A percentile compares a stretch with the other conserved stretches of the same genome.
These are phyloP conservation scores for Sesamia nonagrioides DNA, from an alignment of 1,140 invertebrate genomes.

Conservation along the genomic window DNA sequence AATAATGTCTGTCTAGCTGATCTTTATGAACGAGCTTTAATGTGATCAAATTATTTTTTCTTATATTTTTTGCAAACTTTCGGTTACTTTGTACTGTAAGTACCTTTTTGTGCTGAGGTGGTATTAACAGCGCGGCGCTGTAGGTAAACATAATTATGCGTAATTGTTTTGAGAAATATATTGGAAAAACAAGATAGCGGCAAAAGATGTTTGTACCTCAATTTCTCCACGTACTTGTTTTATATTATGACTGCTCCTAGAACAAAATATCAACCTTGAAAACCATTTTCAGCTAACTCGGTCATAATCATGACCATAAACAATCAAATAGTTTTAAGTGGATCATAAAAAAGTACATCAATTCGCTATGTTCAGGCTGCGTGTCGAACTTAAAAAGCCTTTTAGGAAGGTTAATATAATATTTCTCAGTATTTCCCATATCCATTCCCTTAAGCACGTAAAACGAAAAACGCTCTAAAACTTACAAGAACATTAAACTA, in stretches of 20 bases:
- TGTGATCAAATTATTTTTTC: too few relatives aligned
- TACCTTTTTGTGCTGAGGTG: too few relatives aligned
- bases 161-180: too few relatives aligned
- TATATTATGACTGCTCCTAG: too few relatives aligned
- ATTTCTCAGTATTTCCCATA: conserved; percentile 18
- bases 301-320: conserved; percentile 17
- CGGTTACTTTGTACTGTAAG: too few relatives aligned
- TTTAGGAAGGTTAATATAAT: conserved; percentile 8
- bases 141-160: too few relatives aligned
- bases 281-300: not conserved
- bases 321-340: not conserved
- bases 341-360: conserved; percentile 9
- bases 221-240: too few relatives aligned
- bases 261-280: not conserved
- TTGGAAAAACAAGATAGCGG: too few relatives aligned
- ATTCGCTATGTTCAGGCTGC: conserved; percentile 9
- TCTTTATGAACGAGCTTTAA: not conserved
- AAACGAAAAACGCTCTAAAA: conserved; percentile 27
- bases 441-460: conserved; percentile 4
- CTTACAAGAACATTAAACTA: conserved; percentile 33
- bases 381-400: conserved; percentile 31
- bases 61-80: too few relatives aligned
- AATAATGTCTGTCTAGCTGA: too few relatives aligned
- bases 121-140: too few relatives aligned
- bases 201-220: too few relatives aligned